Evolutionary conservation across 2,888 invertebrate genomes (phyloP).

Genomic region (Eupithecia pulchellata): DNA sequence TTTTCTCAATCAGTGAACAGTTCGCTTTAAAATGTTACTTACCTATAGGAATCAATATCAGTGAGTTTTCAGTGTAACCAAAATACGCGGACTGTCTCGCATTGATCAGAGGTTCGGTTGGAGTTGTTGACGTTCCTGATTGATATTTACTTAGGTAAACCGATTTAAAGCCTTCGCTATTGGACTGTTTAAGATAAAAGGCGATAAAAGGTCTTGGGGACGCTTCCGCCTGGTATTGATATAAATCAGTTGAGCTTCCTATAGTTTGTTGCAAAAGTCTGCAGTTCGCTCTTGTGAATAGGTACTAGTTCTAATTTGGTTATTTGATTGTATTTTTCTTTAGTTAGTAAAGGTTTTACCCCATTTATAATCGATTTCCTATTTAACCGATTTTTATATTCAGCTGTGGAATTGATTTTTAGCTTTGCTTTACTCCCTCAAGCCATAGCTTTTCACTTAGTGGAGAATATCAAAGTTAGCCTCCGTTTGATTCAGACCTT

Average conservation of each 20-base stretch:
- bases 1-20: constrained; percentile 42
- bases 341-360: no score
- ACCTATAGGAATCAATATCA: not conserved
- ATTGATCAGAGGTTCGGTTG: constrained; percentile 28
- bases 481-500: not conserved
- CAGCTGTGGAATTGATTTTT: no score
- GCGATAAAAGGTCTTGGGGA: no score
- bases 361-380: no score
- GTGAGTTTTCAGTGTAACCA: constrained; percentile 17
- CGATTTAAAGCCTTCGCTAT: not conserved
- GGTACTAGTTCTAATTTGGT: no score
- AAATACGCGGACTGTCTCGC: constrained; percentile 22
- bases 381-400: no score
- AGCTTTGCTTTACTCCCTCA: not conserved
- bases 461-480: not conserved
- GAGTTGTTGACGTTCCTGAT: constrained; percentile 23
- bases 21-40: constrained; percentile 10
- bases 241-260: no score
- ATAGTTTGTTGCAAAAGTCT: no score
- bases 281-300: no score
- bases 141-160: constrained; percentile 18
- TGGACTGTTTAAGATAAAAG: not conserved
- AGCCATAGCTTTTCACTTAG: not conserved
- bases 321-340: no score
- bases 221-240: no score